Evolutionary conservation across 1,140 invertebrate species (phyloP).

Genomic region (Ceratina australensis): DNA sequence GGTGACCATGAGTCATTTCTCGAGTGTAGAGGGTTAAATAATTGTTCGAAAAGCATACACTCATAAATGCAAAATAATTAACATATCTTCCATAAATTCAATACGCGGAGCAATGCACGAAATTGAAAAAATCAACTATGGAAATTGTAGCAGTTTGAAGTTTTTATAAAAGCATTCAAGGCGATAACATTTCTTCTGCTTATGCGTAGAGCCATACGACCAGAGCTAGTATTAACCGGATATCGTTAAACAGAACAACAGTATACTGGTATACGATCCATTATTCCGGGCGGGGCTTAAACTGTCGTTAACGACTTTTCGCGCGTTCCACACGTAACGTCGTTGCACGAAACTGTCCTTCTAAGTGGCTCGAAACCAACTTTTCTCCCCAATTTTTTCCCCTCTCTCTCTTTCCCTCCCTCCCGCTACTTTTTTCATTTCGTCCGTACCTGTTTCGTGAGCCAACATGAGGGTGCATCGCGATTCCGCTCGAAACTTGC

Average conservation of each 20-base stretch:
- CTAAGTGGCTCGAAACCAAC: slow-evolving; percentile 39
- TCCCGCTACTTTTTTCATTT: background rate
- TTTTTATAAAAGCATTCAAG: too few species aligned
- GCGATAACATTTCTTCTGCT: slow-evolving; percentile 26
- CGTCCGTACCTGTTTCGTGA: slow-evolving; percentile 23
- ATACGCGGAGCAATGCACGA: too few species aligned
- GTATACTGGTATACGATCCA: slow-evolving; percentile 34
- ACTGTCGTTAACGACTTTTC: slow-evolving; percentile 60
- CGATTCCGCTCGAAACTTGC: slow-evolving; percentile 27
- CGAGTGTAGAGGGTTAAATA: too few species aligned
- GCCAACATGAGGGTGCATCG: slow-evolving; percentile 2
- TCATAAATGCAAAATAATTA: too few species aligned
- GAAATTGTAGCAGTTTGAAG: too few species aligned
- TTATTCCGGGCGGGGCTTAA: slow-evolving; percentile 50
- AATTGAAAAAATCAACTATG: too few species aligned
- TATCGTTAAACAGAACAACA: slow-evolving; percentile 50
- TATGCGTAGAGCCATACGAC: slow-evolving; percentile 4
- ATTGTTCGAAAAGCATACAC: too few species aligned
- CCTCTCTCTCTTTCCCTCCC: background rate
- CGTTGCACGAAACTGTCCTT: slow-evolving; percentile 37
- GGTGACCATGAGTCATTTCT: too few species aligned
- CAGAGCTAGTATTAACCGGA: slow-evolving; percentile 29
- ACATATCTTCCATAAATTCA: too few species aligned
- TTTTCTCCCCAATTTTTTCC: slow-evolving; percentile 5
- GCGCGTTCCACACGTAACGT: slow-evolving; percentile 19